These are phyloP conservation scores for Ophion slaviceki DNA, from an alignment of 2,888 invertebrate species.

Conservation along the genomic window DNA sequence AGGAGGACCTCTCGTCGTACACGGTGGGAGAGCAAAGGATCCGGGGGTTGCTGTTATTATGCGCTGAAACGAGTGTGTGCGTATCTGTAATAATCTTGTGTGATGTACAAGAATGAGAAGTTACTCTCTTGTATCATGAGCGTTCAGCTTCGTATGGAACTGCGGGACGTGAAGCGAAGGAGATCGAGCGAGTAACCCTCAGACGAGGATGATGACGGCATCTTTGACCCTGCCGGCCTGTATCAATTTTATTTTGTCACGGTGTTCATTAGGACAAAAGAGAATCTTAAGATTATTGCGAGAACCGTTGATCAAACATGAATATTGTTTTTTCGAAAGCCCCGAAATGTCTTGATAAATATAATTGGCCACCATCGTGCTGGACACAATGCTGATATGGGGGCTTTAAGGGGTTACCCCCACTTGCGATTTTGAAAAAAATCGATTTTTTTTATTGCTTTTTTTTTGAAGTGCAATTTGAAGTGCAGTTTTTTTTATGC, in stretches of 20 bases:
- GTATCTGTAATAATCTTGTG: constrained; percentile 13
- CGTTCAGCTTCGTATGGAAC: background rate
- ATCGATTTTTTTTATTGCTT: too few relatives aligned
- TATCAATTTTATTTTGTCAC: constrained; percentile 17
- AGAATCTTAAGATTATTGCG: background rate
- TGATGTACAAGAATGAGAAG: constrained; percentile 35
- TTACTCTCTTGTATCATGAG: constrained; percentile 12
- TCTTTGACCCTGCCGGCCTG: constrained; percentile 67
- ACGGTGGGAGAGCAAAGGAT: constrained; percentile 59
- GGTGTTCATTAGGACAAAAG: constrained; percentile 22
- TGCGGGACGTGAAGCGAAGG: background rate
- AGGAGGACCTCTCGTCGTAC: constrained; percentile 14
- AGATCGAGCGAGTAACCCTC: constrained; percentile 8
- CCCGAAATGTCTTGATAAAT: too few relatives aligned
- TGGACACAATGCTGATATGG: too few relatives aligned
- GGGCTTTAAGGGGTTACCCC: too few relatives aligned
- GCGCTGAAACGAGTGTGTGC: constrained; percentile 2
- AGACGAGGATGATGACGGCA: constrained; percentile 55
- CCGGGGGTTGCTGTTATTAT: constrained; percentile 56
- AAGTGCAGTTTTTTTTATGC: too few relatives aligned
- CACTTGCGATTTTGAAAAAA: too few relatives aligned
- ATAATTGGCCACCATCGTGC: too few relatives aligned
- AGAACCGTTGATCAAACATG: too few relatives aligned
- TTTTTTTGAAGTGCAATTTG: too few relatives aligned
- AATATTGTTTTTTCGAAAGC: too few relatives aligned